A percentile compares a stretch with the other conserved stretches of the same genome.
These are phyloP conservation scores for Austrolebias charrua DNA, from an alignment of 2,797 vertebrate species.

Conservation along the genomic window DNA sequence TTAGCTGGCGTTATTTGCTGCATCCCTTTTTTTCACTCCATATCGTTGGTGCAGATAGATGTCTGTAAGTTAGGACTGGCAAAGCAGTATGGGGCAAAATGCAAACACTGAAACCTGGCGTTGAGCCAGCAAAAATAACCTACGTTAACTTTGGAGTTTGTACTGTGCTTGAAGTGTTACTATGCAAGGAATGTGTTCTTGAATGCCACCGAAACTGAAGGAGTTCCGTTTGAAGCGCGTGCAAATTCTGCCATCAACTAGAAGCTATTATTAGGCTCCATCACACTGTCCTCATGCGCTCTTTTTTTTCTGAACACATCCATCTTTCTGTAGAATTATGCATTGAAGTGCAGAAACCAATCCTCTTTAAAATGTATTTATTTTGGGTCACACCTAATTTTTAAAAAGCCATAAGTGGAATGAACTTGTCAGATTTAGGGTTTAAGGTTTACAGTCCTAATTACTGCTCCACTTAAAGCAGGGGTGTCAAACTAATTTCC, in stretches of 20 bases:
- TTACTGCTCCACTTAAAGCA: neutral
- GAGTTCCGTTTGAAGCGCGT: constrained; percentile 52
- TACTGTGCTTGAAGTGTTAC: constrained; percentile 45
- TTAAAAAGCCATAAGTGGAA: neutral
- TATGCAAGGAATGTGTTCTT: constrained; percentile 75
- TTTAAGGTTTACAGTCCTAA: neutral
- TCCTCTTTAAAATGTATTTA: neutral
- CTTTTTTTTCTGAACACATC: constrained; percentile 17
- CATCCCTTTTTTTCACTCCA: neutral
- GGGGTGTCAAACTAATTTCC: no score
- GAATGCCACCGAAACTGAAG: constrained; percentile 54
- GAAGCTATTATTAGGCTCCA: constrained; percentile 57
- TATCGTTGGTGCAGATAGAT: neutral
- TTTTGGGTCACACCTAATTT: neutral
- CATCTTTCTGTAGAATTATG: constrained; percentile 11
- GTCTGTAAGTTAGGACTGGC: constrained; percentile 3
- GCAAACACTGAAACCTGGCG: constrained; percentile 74
- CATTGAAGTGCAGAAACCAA: neutral
- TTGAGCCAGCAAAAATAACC: constrained; percentile 58
- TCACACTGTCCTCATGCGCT: constrained; percentile 17
- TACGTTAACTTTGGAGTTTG: constrained; percentile 64
- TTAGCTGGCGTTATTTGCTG: no score
- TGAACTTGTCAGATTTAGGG: neutral
- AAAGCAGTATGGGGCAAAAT: constrained; percentile 33
- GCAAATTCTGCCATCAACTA: constrained; percentile 54